Percentiles rank a stretch among this genome's conserved stretches.
Evolutionary conservation across 2,888 invertebrate species (phyloP).

Genomic region (Dendrolimus pini): DNA sequence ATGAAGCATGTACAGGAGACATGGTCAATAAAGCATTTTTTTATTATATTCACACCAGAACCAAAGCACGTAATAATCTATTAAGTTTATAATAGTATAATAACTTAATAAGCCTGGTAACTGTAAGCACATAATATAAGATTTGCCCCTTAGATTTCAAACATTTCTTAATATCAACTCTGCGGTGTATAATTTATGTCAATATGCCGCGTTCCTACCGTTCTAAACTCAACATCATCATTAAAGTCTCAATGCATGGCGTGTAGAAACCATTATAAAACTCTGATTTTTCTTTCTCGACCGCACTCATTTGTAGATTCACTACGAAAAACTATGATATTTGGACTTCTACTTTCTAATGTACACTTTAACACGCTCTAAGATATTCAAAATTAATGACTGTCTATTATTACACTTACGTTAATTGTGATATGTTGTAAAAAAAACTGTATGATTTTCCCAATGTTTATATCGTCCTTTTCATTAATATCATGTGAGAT

Average conservation of each 20-base stretch:
- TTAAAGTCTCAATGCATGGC: neutral
- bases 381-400: conserved; percentile 3
- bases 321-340: conserved; percentile 13
- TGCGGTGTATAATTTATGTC: neutral
- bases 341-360: conserved; percentile 23
- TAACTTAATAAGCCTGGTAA: no score
- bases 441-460: neutral
- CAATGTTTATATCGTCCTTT: neutral
- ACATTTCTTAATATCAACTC: no score
- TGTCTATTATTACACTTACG: neutral
- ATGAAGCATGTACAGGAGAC: conserved; percentile 2
- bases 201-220: neutral
- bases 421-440: neutral
- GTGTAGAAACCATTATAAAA: neutral
- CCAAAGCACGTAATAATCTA: no score
- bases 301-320: conserved; percentile 5
- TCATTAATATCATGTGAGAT: neutral
- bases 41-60: no score
- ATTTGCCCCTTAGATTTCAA: no score
- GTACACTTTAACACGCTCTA: conserved; percentile 11
- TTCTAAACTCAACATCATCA: neutral
- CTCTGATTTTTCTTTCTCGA: neutral
- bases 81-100: no score
- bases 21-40: neutral
- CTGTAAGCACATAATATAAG: no score